These are phyloP conservation scores for Sylvietta virens DNA, from an alignment of 2,113 vertebrate genomes.

Conservation along the genomic window DNA sequence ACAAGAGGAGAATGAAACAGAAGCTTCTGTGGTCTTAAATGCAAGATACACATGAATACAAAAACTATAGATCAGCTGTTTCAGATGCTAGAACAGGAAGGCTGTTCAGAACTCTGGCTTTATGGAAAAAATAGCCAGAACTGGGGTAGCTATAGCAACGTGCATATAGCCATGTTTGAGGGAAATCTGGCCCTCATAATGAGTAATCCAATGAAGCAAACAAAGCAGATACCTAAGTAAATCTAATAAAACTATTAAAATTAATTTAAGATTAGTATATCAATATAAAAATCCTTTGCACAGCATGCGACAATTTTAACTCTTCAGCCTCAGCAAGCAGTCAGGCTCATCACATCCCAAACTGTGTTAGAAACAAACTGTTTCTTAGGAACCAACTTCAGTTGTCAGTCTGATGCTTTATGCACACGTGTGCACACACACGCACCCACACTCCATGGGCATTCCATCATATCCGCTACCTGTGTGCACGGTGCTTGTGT, in stretches of 20 bases:
- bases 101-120: slow-evolving; percentile 15
- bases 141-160: slow-evolving; percentile 34
- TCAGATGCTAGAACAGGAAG: slow-evolving; percentile 11
- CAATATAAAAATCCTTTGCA: not conserved
- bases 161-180: not conserved
- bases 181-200: not conserved
- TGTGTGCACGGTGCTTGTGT: fast-evolving
- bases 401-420: not conserved
- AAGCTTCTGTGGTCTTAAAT: not conserved
- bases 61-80: not conserved
- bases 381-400: slow-evolving; percentile 29
- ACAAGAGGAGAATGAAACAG: not conserved
- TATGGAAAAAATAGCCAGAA: slow-evolving; percentile 45
- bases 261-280: slow-evolving; percentile 23
- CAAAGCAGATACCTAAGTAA: not conserved
- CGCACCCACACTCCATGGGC: not conserved
- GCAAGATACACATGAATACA: not conserved
- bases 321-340: not conserved
- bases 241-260: slow-evolving; percentile 13
- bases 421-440: fast-evolving
- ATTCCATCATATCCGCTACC: not conserved
- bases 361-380: not conserved
- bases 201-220: slow-evolving; percentile 24
- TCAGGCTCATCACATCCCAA: not conserved
- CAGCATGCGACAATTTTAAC: not conserved